Conservation (phyloP, 2,113 vertebrate species). For the Archilochus colubris region DNA sequence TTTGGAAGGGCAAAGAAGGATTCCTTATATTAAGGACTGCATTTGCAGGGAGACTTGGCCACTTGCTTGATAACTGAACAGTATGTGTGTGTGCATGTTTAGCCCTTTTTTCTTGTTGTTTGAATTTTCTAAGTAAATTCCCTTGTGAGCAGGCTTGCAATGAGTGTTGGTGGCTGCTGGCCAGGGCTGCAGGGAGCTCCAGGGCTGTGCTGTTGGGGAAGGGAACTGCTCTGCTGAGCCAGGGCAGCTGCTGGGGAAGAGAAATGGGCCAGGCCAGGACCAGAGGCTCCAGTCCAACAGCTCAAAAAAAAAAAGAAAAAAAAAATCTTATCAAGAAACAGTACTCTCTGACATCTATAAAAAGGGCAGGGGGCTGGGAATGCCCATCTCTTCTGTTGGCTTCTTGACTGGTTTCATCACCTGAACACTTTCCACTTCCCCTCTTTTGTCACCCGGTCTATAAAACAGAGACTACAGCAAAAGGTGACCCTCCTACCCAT, state of each 20-base stretch:
- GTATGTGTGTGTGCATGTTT: neutral
- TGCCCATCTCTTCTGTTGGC: neutral
- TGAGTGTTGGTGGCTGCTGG: neutral
- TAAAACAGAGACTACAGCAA: neutral
- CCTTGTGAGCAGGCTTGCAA: neutral
- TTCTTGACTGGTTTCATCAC: neutral
- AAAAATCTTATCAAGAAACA: neutral
- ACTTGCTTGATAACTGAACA: neutral
- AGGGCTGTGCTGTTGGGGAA: neutral
- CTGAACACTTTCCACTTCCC: neutral
- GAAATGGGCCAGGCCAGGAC: neutral
- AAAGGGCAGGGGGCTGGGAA: neutral
- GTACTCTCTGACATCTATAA: neutral
- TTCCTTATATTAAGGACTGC: neutral
- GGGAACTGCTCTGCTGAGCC: neutral
- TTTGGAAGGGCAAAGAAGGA: neutral
- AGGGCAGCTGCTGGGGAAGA: neutral
- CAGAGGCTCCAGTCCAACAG: neutral
- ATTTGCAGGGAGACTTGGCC: neutral
- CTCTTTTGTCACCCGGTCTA: neutral
- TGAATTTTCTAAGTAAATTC: neutral
- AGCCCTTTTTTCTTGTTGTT: neutral
- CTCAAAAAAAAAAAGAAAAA: neutral
- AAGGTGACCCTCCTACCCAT: accelerated
- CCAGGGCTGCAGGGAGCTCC: neutral